Evolutionary conservation across 2,888 invertebrate genomes (phyloP), one percentile per base, ranked within the genome.

Genomic region (Trichopoda pennipes): DNA sequence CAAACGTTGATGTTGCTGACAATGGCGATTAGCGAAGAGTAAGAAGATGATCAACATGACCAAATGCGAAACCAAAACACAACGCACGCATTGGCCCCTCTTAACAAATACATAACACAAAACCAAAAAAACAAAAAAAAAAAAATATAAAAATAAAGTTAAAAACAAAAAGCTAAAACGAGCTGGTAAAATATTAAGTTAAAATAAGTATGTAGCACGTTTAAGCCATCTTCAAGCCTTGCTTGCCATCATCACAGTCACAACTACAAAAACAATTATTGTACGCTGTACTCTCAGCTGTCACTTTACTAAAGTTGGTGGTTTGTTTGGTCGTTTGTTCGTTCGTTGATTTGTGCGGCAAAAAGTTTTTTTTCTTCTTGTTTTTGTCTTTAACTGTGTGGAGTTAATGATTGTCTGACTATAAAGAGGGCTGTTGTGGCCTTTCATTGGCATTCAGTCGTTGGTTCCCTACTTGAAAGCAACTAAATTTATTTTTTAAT

Each of bases 381-480:
- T 60, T 66, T 66, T 77, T 53, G 70, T 68, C 7, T 28, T 28
- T 28, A 28, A 38, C 56, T n/a, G 47, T 58, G 35, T 58, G 51
- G 58, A 72, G 35, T 55, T 74, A 47, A 69, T 73, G 73, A 80
- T 74, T 73, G 55, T 80, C 79, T 85, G 86, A 89, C 88, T 91
- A 91, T 91, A 91, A 91, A 91, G 91, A 90, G 90, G 88, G 88
- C 89, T 87, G 84, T 86, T 85, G 86, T 86, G 88, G 88, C 87
- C 88, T 87, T 88, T 87, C 85, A 86, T 90, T 88, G 88, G 91
- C 91, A 91, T 90, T 91, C 91, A 91, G 91, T 91, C 90, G 91
- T 90, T 90, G 89, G 89, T 90, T 90, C 89, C 90, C 90, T 89
- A 89, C 89, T 89, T 88, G 90, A 89, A 90, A 90, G 89, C 91